Evolutionary conservation across 1,140 invertebrate species (phyloP), one percentile per base, ranked within the genome.

Genomic region (Sitobion miscanthi): DNA sequence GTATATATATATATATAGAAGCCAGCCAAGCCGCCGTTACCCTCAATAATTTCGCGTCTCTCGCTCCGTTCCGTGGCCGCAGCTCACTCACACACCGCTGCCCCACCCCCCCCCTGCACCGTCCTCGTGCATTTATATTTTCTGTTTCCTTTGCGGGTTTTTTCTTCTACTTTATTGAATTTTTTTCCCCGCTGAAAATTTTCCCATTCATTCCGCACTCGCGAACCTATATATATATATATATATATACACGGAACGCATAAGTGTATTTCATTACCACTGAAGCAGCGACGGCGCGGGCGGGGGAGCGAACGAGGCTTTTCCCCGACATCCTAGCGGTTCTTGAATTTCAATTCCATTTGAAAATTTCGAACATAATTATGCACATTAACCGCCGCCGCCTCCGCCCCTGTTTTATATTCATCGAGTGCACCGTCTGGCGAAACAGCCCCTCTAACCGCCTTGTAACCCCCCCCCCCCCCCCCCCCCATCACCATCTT

Each of bases 271-370:
- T 77, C 62, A 77, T 77, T 85, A 85, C 83, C 23, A 5, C 8
- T 9, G 4, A 2, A 42, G 42, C 42, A 42, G n/a, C 38, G 38
- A 4, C 3, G 23, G 14, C 7, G 14, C 1, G 21, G 17, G 17
- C 1, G 20, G 20, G 30, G 11, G 25, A 47, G 23, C 8, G 35
- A 2, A 14, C 4, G 77, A 20, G 77, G 20, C 17, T 23, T 83
- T 83, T 83, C 6, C 35, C 6, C 77, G 77, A 38, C 35, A 45
- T 86, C 85, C 85, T 47, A 83, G 69, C 20, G 62, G 47, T 92
- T 92, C 77, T 82, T 77, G 91, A 92, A 92, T 92, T 92, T 77
- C 90, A 82, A 92, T 92, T 92, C 90, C 77, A 92, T 92, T 92
- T 83, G 30, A 49, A 92, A 92, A 92, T 82, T 82, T 92, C n/a